phyloP scores from a whole-genome alignment of 2,888 invertebrate species.

The Ceriagrion tenellum region DNA sequence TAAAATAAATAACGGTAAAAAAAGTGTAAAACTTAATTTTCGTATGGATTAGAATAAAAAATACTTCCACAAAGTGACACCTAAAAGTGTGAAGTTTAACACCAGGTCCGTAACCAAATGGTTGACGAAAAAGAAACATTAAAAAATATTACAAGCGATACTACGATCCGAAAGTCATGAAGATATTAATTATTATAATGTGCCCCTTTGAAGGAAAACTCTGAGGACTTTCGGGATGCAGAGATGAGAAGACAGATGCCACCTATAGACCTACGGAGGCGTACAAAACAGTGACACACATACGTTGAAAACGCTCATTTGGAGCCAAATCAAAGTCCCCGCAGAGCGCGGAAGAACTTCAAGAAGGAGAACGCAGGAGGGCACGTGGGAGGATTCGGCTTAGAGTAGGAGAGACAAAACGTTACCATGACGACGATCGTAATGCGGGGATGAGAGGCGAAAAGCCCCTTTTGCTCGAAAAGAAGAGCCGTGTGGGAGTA shows the following conservation, averaged over 20 bases:
- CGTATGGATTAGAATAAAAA: no score
- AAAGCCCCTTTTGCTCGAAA: background rate
- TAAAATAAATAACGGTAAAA: no score
- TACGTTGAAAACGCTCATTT: background rate
- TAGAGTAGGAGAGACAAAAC: background rate
- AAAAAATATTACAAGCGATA: no score
- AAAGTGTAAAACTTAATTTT: no score
- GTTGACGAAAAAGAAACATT: no score
- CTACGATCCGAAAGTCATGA: background rate
- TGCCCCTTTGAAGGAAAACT: background rate
- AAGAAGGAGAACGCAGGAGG: background rate
- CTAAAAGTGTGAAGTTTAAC: no score
- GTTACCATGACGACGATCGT: constrained; percentile 31
- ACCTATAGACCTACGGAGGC: background rate
- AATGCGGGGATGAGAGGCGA: constrained; percentile 13
- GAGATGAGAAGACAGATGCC: background rate
- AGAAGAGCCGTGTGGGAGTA: background rate
- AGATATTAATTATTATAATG: background rate
- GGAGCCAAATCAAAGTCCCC: background rate
- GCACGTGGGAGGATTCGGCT: background rate
- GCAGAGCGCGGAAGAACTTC: background rate
- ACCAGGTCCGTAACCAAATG: no score
- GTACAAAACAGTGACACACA: background rate
- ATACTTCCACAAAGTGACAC: no score
- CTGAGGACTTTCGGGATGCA: background rate